These are phyloP conservation scores for Diarsia brunnea DNA, from an alignment of 2,888 invertebrate genomes.

Conservation along the genomic window DNA sequence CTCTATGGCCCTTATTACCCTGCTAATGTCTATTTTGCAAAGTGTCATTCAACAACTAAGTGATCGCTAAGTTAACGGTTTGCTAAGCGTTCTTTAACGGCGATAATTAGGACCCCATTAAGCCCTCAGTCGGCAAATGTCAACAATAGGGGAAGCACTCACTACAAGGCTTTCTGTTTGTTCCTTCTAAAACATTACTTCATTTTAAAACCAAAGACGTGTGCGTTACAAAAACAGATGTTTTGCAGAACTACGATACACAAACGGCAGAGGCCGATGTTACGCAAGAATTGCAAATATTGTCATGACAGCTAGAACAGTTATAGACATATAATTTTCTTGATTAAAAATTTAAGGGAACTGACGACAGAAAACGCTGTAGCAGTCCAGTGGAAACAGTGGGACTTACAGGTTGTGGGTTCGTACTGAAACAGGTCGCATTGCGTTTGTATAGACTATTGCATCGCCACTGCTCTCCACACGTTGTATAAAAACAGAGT, in stretches of 20 bases:
- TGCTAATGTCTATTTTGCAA: slow-evolving; percentile 20
- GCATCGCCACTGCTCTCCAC: not conserved
- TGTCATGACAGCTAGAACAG: not conserved
- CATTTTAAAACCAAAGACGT: slow-evolving; percentile 64
- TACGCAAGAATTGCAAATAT: slow-evolving; percentile 6
- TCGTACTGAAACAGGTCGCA: not conserved
- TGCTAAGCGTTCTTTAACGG: slow-evolving; percentile 2
- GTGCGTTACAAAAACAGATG: slow-evolving; percentile 49
- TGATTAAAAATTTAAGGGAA: not conserved
- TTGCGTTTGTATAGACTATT: no score
- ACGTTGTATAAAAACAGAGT: not conserved
- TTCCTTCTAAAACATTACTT: slow-evolving; percentile 13
- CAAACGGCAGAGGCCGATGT: slow-evolving; percentile 1
- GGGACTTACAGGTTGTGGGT: not conserved
- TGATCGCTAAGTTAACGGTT: slow-evolving; percentile 3
- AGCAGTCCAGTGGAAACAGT: not conserved
- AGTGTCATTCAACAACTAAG: slow-evolving; percentile 22
- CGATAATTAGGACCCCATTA: slow-evolving; percentile 16
- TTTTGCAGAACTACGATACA: slow-evolving; percentile 16
- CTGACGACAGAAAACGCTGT: not conserved
- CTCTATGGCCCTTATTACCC: not conserved
- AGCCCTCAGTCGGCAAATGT: slow-evolving; percentile 15
- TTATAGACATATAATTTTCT: not conserved
- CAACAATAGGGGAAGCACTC: slow-evolving; percentile 39
- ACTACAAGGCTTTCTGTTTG: slow-evolving; percentile 20